Evolutionary conservation across 92 coral and sea anemone genomes (phyloP), one percentile per base, ranked within the genome.

Genomic region (Diadumene lineata): DNA sequence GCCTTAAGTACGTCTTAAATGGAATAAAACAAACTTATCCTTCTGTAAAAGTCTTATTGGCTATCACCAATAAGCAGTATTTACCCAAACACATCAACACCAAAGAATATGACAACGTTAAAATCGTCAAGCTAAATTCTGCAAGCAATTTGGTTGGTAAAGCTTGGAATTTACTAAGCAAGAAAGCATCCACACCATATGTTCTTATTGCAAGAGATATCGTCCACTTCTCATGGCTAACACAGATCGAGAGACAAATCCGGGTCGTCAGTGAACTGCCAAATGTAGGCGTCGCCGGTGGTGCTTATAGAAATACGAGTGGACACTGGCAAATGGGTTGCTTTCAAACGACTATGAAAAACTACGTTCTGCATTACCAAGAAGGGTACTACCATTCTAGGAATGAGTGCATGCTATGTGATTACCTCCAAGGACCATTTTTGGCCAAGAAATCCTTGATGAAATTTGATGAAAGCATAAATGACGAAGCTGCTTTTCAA

Each of bases 281-380:
- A 18, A 34, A 79, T 46, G 85, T 85, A 43, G 89, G 69, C 21
- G 72, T 85, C 6, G 89, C 76, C 3, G 85, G 85, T 9, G 89
- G 85, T 9, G 51, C 89, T 0, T 85, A 64, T 48, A 84, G 89
- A 30, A 80, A 85, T 53, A 34, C 69, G 1, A 62, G 78, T 9
- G 89, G 89, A 25, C 89, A 85, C 74, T 85, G 89, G 89, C 74
- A 63, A 68, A 58, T 77, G 33, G 89, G 89, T 1, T 85, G 89
- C 51, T 81, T 43, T 29, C 89, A 85, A 65, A 72, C 72, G 11
- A 74, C 64, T 8, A 31, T 84, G 60, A 79, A 61, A 15, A 84
- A 84, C 56, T 84, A 84, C 53, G 89, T 79, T 6, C 62, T 80
- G 29, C 65, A 72, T 27, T 68, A 84, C 72, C 79, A 79, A 29